Evolutionary conservation across 2,113 vertebrate species (phyloP).

Genomic region (human (Homo sapiens)): DNA sequence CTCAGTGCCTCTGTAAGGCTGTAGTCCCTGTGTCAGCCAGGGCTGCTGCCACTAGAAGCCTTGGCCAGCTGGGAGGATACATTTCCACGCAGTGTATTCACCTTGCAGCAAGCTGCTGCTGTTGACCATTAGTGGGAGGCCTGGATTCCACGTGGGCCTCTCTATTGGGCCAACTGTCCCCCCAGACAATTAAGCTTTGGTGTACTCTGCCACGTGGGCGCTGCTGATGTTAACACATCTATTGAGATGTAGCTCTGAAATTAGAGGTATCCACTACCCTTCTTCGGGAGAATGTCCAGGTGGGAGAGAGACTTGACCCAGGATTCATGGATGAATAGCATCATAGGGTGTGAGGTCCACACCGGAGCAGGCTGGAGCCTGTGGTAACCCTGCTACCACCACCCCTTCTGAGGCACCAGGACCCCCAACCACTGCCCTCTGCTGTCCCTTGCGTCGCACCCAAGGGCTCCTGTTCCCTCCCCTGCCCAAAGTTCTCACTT

Average conservation of each 20-base stretch:
- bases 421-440: background rate
- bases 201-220: background rate
- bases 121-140: background rate
- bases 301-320: background rate
- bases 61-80: too few species aligned
- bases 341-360: background rate
- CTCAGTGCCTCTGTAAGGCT: background rate
- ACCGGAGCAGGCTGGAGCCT: background rate
- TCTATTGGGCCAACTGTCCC: background rate
- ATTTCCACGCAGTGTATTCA: background rate
- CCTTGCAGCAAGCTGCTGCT: too few species aligned
- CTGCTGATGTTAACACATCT: background rate
- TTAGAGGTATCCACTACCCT: background rate
- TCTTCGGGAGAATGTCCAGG: background rate
- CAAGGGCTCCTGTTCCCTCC: background rate
- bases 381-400: background rate
- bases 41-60: accelerated
- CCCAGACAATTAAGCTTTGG: too few species aligned
- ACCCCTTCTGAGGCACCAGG: accelerated
- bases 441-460: background rate
- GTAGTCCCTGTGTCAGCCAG: accelerated
- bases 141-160: accelerated
- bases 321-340: background rate
- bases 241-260: background rate
- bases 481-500: background rate